A percentile compares a stretch with the other conserved stretches of the same genome.
phyloP scores from a whole-genome alignment of 2,113 vertebrate species.

The Dissostichus mawsoni region DNA sequence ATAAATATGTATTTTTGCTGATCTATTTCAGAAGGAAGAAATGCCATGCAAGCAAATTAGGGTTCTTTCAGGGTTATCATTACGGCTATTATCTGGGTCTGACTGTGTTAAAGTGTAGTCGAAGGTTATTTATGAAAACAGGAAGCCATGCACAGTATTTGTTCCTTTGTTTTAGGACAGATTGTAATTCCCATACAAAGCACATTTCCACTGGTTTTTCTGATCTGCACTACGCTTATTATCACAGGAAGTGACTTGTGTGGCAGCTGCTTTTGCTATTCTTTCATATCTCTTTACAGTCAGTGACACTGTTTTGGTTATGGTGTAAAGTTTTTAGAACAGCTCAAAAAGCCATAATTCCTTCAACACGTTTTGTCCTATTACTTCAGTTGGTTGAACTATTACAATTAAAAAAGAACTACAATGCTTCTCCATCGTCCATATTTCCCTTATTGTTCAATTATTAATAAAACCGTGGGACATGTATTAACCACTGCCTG shows the following conservation, averaged over 20 bases:
- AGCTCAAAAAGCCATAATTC: background rate
- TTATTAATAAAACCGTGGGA: background rate
- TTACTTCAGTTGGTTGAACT: slow-evolving; percentile 1
- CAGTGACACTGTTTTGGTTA: background rate
- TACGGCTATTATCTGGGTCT: background rate
- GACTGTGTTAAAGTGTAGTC: background rate
- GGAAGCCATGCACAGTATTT: slow-evolving; percentile 17
- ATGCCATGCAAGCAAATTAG: too few relatives aligned
- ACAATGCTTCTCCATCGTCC: background rate
- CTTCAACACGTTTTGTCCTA: background rate
- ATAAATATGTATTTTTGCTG: too few relatives aligned
- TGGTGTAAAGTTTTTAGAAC: background rate
- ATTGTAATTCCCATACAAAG: slow-evolving; percentile 29
- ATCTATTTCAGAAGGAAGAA: too few relatives aligned
- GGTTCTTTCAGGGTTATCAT: too few relatives aligned
- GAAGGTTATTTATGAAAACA: slow-evolving; percentile 8
- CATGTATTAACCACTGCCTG: background rate
- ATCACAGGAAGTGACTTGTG: slow-evolving; percentile 50
- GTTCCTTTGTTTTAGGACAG: background rate
- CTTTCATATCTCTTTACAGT: background rate
- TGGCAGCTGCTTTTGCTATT: background rate
- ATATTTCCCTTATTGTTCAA: background rate
- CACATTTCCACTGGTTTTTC: slow-evolving; percentile 29
- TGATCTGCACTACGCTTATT: slow-evolving; percentile 12
- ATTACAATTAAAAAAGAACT: background rate